Evolutionary conservation across 2,888 invertebrate species (phyloP), one percentile per base, ranked within the genome.

Genomic region (Bellardia bayeri): DNA sequence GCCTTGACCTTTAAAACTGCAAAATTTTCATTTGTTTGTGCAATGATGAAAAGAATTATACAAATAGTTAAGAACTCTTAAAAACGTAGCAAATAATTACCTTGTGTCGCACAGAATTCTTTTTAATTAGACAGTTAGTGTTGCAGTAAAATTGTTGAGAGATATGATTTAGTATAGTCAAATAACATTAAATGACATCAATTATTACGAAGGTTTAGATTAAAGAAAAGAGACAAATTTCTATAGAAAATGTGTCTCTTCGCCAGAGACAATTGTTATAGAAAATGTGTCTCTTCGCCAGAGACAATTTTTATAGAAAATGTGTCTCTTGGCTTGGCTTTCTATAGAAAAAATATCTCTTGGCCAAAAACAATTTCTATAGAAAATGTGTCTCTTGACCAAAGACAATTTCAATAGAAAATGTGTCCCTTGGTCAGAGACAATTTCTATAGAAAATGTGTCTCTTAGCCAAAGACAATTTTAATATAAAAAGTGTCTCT

Each of bases 1-100:
- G 54, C 82, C 82, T 83, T 83, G 82, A 83, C 76, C 76, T 64
- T 78, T 63, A 74, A 56, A 66, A 58, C 45, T 66, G 0, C 64
- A 72, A 72, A 16, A 64, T 45, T 54, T 37, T 63, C 23, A 11
- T 56, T 58, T 49, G 33, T 40, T 64, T 61, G 4, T 45, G 51
- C 5, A 33, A 1, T 82, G 7, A 37, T 49, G 40, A 63, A 76
- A 64, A 64, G 13, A 76, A 64, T 76, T 51, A 49, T 37, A 16
- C n/a, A 49, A 45, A 74, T 61, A 74, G 33, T 61, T 61, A 45
- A 33, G 61, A 16, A 33, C 56, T 9, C 14, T 13, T 8, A n/a
- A 9, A 68, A 75, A 68, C 9, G 63, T 64, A 23, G 37, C 37
- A 11, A 56, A 54, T n/a, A 42, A 68, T 49, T 49, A 49, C 13